Percentiles rank a stretch among this genome's conserved stretches.
Evolutionary conservation across 2,888 invertebrate species (phyloP).

Genomic region (Muschampia staudingeri): DNA sequence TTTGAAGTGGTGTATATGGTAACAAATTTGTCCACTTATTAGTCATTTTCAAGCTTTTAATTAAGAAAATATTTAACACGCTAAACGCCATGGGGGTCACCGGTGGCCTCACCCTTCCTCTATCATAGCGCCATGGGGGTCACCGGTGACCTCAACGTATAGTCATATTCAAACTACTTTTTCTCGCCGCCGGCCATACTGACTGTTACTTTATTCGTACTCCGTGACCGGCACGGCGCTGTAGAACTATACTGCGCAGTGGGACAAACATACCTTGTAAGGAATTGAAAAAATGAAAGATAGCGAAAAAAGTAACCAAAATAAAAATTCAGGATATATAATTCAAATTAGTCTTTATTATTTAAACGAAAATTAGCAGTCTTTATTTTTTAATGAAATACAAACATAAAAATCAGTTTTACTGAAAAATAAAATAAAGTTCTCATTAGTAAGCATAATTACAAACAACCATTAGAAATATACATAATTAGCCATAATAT

Average conservation of each 20-base stretch:
- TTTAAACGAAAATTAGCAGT: constrained; percentile 67
- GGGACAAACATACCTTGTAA: constrained; percentile 68
- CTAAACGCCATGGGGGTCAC: constrained; percentile 53
- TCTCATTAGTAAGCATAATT: constrained; percentile 67
- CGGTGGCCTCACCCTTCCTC: constrained; percentile 63
- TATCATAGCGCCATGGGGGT: constrained; percentile 68
- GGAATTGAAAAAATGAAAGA: constrained; percentile 67
- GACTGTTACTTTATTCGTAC: constrained; percentile 67
- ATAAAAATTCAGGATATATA: constrained; percentile 63
- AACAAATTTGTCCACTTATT: too few relatives aligned
- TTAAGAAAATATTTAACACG: constrained; percentile 1
- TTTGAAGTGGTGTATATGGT: too few relatives aligned
- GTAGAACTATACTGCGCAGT: constrained; percentile 67
- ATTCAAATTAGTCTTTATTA: constrained; percentile 68
- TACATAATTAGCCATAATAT: constrained; percentile 68
- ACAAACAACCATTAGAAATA: constrained; percentile 69
- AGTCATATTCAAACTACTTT: constrained; percentile 68
- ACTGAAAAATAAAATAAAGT: constrained; percentile 68
- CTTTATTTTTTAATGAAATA: constrained; percentile 60
- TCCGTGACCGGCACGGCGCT: constrained; percentile 67
- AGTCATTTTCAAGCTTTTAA: too few relatives aligned
- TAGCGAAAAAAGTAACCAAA: constrained; percentile 64
- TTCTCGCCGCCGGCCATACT: constrained; percentile 66
- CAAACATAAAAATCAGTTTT: constrained; percentile 61
- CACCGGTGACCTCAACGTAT: constrained; percentile 70